These are phyloP conservation scores for cat (Felis catus) DNA, from an alignment of 2,113 vertebrate genomes.

Conservation along the genomic window F.catus_Fca126_mat1.0 CM031414.1:56073001-56073500, in stretches of 20 bases:
- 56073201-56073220: neutral
- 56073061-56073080: neutral
- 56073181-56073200: neutral
- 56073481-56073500: neutral
- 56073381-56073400: neutral
- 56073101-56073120: neutral
- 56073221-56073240: neutral
- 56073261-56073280: neutral
- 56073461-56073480: no score
- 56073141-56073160: neutral
- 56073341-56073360: neutral
- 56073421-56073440: accelerated
- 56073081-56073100: neutral
- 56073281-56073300: neutral
- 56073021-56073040: neutral
- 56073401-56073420: neutral
- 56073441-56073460: neutral
- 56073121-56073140: neutral
- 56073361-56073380: neutral
- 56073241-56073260: neutral
- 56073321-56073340: accelerated
- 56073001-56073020: neutral
- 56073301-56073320: neutral
- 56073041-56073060: neutral
- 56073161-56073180: neutral